Evolutionary conservation across 1,140 invertebrate genomes (phyloP).

Genomic region (Drosophila albomicans): DNA sequence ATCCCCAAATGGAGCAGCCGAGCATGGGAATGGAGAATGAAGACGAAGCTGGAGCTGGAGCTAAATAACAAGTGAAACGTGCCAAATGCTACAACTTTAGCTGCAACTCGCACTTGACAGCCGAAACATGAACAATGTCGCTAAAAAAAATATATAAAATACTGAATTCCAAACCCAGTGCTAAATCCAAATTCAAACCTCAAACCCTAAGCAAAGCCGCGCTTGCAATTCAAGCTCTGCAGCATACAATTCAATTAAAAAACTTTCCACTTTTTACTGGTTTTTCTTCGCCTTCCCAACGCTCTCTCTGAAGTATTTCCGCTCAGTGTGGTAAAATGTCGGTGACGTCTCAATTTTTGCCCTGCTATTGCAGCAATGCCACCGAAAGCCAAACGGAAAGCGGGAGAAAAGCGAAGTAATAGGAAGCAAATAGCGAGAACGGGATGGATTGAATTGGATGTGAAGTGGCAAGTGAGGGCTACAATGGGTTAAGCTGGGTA

Average conservation of each 20-base stretch:
- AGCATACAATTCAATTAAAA: conserved; percentile 79
- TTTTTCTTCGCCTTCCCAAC: conserved; percentile 11
- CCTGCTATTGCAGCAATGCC: conserved; percentile 48
- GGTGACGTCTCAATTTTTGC: conserved; percentile 73
- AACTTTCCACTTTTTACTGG: conserved; percentile 37
- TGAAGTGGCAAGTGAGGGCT: not conserved
- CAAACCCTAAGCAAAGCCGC: conserved; percentile 3
- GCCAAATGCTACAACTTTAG: conserved; percentile 58
- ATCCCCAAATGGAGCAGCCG: conserved; percentile 21
- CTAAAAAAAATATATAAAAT: conserved; percentile 9
- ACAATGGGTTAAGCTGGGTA: conserved; percentile 20
- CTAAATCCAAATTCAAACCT: not conserved
- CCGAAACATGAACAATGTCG: conserved; percentile 35
- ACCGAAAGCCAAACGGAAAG: conserved; percentile 47
- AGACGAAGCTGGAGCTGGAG: not conserved
- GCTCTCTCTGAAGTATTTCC: conserved; percentile 36
- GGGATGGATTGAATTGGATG: conserved; percentile 6
- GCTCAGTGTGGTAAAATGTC: conserved; percentile 57
- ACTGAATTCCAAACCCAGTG: conserved; percentile 8
- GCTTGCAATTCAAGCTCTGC: conserved; percentile 72
- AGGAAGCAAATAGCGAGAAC: conserved; percentile 5
- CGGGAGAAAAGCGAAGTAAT: conserved; percentile 5
- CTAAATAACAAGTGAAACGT: conserved; percentile 65
- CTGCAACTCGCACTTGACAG: conserved; percentile 27
- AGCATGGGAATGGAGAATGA: not conserved